Evolutionary conservation across 2,888 invertebrate species (phyloP), one percentile per base, ranked within the genome.

Genomic region (Ametastegia equiseti): DNA sequence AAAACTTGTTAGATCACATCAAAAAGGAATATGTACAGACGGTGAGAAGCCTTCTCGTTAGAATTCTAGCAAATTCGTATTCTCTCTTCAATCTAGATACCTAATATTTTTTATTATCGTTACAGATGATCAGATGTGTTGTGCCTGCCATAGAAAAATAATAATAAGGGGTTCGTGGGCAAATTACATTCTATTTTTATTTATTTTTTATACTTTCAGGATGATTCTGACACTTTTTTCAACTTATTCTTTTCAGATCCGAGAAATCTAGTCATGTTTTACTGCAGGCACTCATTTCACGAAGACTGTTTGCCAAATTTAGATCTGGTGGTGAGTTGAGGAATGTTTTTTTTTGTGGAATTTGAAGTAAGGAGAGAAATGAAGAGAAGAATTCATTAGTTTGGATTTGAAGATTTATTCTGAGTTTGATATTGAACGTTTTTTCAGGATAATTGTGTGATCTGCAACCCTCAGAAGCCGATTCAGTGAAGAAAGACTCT

Each of bases 261-360:
- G 39, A 95, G 94, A 84, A 95, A 96, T 90, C 92, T 97, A 81
- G 93, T 96, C 85, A 94, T 97, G 81, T 98, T 97, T 90, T 96
- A 96, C 90, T 98, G 98, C 90, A 95, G 96, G 84, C 98, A 98
- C 92, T 94, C 95, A 9, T 98, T 98, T 92, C 98, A 98, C 90
- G 95, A 96, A 90, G 95, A 95, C 82, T 98, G 98, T 91, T 92
- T 98, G 84, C 95, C 95, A 0, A 93, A 92, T 81, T 89, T 92
- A 73, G 88, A 90, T 85, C 71, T 88, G 80, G 86, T 90, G 83
- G 92, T 91, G 86, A 80, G 88, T 87, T 80, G 4, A 15, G 45
- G 36, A 27, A 63, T 71, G 69, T 13, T n/a, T n/a, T n/a, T n/a
- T n/a, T n/a, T n/a, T n/a, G n/a, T n/a, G n/a, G n/a, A n/a, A n/a